These are phyloP conservation scores for Nyctereutes procyonoides DNA, from an alignment of 2,113 vertebrate species.

Conservation along the genomic window DNA sequence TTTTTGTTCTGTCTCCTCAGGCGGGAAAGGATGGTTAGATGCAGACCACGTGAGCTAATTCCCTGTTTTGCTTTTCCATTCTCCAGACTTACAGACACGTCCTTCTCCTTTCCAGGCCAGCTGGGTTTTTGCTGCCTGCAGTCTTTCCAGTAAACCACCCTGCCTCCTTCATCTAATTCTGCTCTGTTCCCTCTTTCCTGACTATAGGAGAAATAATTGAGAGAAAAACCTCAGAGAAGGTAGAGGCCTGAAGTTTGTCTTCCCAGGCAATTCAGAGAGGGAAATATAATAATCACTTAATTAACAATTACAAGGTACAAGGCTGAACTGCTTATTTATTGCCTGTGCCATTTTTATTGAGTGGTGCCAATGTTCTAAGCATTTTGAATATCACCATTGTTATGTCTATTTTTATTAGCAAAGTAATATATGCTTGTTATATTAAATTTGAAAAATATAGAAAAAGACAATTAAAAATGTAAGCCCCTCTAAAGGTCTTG, in stretches of 20 bases:
- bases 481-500: not conserved
- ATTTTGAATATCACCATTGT: not conserved
- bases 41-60: not conserved
- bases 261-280: not conserved
- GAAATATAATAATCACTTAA: not conserved
- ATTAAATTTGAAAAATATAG: slow-evolving; percentile 2
- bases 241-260: not conserved
- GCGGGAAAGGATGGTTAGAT: not conserved
- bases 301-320: not conserved
- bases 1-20: not conserved
- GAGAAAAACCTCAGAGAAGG: not conserved
- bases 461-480: not conserved
- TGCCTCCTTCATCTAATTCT: not conserved
- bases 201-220: not conserved
- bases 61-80: not conserved
- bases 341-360: not conserved
- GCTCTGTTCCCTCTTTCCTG: not conserved
- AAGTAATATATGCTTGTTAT: not conserved
- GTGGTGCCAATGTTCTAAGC: not conserved
- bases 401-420: not conserved
- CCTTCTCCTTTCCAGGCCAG: not conserved
- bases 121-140: not conserved
- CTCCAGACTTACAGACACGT: not conserved
- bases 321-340: not conserved
- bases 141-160: not conserved